Conservation (phyloP, 2,888 invertebrate genomes). For the Campaea margaritaria region DNA sequence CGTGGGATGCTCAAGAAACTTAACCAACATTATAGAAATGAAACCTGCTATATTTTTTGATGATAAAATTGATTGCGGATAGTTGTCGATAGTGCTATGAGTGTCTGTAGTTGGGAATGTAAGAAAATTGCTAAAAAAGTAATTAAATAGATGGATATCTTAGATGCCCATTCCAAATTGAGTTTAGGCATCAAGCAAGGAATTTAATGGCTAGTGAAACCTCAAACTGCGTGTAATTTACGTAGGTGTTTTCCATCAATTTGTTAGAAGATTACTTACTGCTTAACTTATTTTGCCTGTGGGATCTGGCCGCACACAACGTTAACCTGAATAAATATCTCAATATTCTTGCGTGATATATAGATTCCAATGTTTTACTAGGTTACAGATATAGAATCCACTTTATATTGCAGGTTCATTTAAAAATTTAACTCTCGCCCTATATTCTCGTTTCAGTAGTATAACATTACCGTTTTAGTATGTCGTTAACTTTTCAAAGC, state of each 20-base stretch:
- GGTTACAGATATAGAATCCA: constrained; percentile 37
- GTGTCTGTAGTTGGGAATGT: no score
- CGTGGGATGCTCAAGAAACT: no score
- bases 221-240: neutral
- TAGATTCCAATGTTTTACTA: constrained; percentile 38
- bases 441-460: constrained; percentile 30
- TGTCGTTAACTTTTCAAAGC: constrained; percentile 18
- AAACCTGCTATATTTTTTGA: no score
- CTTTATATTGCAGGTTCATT: constrained; percentile 32
- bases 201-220: no score
- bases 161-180: no score
- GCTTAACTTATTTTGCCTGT: neutral
- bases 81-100: no score
- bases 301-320: constrained; percentile 39
- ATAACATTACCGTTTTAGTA: constrained; percentile 32
- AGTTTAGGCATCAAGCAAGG: no score
- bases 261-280: constrained; percentile 10
- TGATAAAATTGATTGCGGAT: no score
- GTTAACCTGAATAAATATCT: constrained; percentile 63
- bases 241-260: neutral
- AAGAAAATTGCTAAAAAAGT: no score
- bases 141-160: no score
- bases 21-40: no score
- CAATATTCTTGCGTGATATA: constrained; percentile 31
- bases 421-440: constrained; percentile 37